phyloP scores from a whole-genome alignment of 37 sponge, comb jelly and placozoan genomes.

The Amphimedon queenslandica region DNA sequence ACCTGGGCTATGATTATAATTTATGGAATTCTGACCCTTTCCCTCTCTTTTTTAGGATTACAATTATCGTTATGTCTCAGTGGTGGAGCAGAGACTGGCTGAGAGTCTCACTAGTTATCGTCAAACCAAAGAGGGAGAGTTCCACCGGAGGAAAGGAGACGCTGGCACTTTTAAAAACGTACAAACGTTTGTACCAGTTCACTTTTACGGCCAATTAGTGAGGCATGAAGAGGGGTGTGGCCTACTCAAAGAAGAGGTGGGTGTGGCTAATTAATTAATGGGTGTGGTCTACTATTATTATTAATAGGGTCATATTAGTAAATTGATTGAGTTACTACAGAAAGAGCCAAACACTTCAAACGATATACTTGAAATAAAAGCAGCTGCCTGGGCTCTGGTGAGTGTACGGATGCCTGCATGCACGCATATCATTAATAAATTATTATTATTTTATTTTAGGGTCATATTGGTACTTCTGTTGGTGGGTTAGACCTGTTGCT shows the following conservation, averaged over 20 bases:
- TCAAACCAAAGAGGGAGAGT: slow-evolving; percentile 49
- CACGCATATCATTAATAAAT: not conserved
- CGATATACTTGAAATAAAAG: slow-evolving; percentile 58
- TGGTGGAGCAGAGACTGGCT: slow-evolving; percentile 72
- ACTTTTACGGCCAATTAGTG: slow-evolving; percentile 81
- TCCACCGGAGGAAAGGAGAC: slow-evolving; percentile 25
- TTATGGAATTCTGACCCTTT: too few species aligned
- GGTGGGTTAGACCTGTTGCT: slow-evolving; percentile 58
- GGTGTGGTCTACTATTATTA: too few species aligned
- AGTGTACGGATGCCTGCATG: slow-evolving; percentile 1
- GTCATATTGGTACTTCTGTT: slow-evolving; percentile 71
- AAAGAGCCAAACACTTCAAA: slow-evolving; percentile 4
- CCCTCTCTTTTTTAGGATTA: slow-evolving; percentile 10
- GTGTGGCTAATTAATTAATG: too few species aligned
- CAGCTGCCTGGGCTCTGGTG: slow-evolving; percentile 86
- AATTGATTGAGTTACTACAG: slow-evolving; percentile 27
- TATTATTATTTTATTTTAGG: slow-evolving; percentile 20
- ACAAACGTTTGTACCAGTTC: slow-evolving; percentile 76
- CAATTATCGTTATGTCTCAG: slow-evolving; percentile 70
- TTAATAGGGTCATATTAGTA: slow-evolving; percentile 37
- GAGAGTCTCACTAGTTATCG: slow-evolving; percentile 64
- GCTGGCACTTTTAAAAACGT: not conserved
- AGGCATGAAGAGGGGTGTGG: slow-evolving; percentile 73
- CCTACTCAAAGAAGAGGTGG: slow-evolving; percentile 50
- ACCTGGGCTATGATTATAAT: too few species aligned